Base-by-base conservation (phyloP, 2,888 invertebrate species). In the Anodontia alba region DNA sequence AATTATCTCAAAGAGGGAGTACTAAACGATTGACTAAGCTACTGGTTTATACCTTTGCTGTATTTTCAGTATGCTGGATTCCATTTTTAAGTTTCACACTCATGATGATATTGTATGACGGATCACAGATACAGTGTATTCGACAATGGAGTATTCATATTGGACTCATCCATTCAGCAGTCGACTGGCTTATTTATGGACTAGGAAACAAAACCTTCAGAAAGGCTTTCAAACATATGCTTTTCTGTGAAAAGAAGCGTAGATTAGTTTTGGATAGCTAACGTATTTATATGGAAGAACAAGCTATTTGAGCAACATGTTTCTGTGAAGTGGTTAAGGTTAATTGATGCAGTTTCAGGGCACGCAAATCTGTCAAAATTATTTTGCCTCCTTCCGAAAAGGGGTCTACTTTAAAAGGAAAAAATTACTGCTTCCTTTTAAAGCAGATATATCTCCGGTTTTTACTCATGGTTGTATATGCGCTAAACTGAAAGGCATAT, bases 101-200 rank as follows among this genome's bases (percentile, higher is more conserved):
- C 1, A 20, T 33, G 10, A 17, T 33, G 10, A 7, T 69, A 12
- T 10, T 69, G 8, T 46, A 42, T 23, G 43, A 69, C 1, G 46
- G 43, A 42, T 29, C 46, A 43, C 15, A 23, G 23, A 7, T 36
- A 8, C 12, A 17, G 3, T 69, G 69, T 43, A 1, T 43, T 23
- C 23, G 23, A 5, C 38, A 69, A 54, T 83, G 83, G 83, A 74
- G 68, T 43, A 80, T 83, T 17, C 57, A 71, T 49, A 33, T 66
- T 0, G 83, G 83, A 23, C 54, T 83, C 12, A 8, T 83, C 17
- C 77, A 83, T 46, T 80, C 83, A 3, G 83, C 83, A 8, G 57
- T 69, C 36, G 80, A 80, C 54, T 83, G 83, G 83, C 43, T 83
- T 5, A 77, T 83, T 15, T 83, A 80, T 73, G 83, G 83, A 29